phyloP scores from a whole-genome alignment of 2,797 vertebrate genomes.

The Gallinago solitaria region DNA sequence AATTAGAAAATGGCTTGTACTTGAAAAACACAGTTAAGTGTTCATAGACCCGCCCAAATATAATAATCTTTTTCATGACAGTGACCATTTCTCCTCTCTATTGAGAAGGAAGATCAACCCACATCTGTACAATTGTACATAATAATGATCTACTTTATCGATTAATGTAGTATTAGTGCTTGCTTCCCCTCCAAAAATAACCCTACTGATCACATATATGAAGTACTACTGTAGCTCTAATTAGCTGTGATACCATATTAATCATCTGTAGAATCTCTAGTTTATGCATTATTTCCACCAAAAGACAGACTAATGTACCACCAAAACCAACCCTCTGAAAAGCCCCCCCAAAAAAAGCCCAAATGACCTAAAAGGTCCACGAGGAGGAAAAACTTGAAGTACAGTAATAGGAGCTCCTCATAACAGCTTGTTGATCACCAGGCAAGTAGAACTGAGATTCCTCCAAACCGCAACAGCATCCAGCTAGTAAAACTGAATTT shows the following conservation, averaged over 20 bases:
- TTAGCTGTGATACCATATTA: background rate
- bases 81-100: background rate
- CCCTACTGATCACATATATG: background rate
- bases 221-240: background rate
- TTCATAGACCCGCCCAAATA: background rate
- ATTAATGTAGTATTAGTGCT: background rate
- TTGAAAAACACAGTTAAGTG: background rate
- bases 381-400: background rate
- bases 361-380: background rate
- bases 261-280: background rate
- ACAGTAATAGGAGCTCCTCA: background rate
- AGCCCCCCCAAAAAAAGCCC: background rate
- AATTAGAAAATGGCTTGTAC: background rate
- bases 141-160: background rate
- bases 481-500: background rate
- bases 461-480: background rate
- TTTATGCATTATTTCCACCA: background rate
- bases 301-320: background rate
- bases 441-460: background rate
- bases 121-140: background rate
- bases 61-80: background rate
- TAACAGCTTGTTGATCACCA: background rate
- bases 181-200: slow-evolving; percentile 16
- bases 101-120: background rate
- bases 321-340: background rate